A percentile compares a stretch with the other conserved stretches of the same genome.
phyloP scores from a whole-genome alignment of 2,888 invertebrate species.

The Aplocera efformata region DNA sequence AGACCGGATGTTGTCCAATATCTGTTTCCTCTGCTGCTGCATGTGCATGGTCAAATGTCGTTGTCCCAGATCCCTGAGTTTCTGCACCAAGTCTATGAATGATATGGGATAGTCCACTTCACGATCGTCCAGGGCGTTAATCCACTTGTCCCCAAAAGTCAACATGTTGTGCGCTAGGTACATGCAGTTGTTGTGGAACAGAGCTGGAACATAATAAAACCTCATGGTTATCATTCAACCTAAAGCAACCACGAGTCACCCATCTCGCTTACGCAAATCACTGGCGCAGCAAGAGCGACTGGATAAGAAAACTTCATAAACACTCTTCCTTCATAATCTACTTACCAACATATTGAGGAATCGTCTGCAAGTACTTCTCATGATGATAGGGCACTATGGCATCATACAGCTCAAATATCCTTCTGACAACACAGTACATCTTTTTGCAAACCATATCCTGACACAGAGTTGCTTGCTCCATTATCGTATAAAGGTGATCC shows the following conservation, averaged over 20 bases:
- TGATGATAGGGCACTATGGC: constrained; percentile 90
- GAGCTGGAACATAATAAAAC: constrained; percentile 74
- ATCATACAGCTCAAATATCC: constrained; percentile 88
- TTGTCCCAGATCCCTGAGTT: constrained; percentile 84
- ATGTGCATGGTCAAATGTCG: constrained; percentile 87
- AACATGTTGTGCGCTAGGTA: constrained; percentile 88
- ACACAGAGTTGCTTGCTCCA: constrained; percentile 83
- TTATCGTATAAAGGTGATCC: constrained; percentile 81
- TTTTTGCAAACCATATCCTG: constrained; percentile 82
- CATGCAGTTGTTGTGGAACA: constrained; percentile 96
- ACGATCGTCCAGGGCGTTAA: constrained; percentile 78
- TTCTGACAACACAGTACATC: constrained; percentile 85
- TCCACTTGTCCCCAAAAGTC: constrained; percentile 84
- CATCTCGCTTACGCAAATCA: too few relatives aligned
- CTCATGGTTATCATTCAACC: too few relatives aligned
- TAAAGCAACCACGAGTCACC: too few relatives aligned
- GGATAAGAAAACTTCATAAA: too few relatives aligned
- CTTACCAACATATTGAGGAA: constrained; percentile 93
- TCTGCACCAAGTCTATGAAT: constrained; percentile 84
- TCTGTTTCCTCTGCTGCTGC: constrained; percentile 86
- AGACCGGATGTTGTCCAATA: constrained; percentile 86
- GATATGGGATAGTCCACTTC: constrained; percentile 80
- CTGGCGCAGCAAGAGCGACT: too few relatives aligned
- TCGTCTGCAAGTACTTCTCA: constrained; percentile 87
- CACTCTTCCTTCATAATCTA: not conserved